Evolutionary conservation across 2,888 invertebrate genomes (phyloP).

Genomic region (Chloroclystis v-ata): DNA sequence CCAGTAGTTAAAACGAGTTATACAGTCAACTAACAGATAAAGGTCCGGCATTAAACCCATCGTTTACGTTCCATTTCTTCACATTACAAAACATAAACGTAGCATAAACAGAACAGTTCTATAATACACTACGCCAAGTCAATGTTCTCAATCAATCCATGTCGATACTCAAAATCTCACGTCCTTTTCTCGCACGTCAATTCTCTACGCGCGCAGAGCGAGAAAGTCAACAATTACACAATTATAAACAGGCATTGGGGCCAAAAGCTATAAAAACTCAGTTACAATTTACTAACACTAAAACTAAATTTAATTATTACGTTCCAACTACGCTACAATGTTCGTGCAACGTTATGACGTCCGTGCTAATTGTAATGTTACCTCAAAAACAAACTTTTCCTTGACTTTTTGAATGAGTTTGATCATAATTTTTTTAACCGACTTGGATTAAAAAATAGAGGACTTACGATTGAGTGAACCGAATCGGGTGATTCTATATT

Average conservation of each 20-base stretch:
- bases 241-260: neutral
- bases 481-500: too few species aligned
- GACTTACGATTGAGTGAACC: too few species aligned
- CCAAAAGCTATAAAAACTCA: slow-evolving; percentile 5
- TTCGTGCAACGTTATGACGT: slow-evolving; percentile 6
- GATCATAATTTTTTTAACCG: neutral
- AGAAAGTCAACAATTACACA: slow-evolving; percentile 3
- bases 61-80: too few species aligned
- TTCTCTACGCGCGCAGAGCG: neutral
- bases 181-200: neutral
- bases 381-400: neutral
- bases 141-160: neutral
- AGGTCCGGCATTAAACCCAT: too few species aligned
- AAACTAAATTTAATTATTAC: slow-evolving; percentile 14
- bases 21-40: too few species aligned
- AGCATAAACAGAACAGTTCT: too few species aligned
- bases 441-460: too few species aligned
- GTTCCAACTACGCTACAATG: slow-evolving; percentile 8
- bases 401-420: neutral
- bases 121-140: too few species aligned
- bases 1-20: too few species aligned
- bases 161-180: neutral
- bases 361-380: slow-evolving; percentile 4
- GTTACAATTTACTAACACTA: slow-evolving; percentile 5
- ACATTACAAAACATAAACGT: too few species aligned